Evolutionary conservation across 2,888 invertebrate genomes (phyloP).

Genomic region (Dynastes tityus): DNA sequence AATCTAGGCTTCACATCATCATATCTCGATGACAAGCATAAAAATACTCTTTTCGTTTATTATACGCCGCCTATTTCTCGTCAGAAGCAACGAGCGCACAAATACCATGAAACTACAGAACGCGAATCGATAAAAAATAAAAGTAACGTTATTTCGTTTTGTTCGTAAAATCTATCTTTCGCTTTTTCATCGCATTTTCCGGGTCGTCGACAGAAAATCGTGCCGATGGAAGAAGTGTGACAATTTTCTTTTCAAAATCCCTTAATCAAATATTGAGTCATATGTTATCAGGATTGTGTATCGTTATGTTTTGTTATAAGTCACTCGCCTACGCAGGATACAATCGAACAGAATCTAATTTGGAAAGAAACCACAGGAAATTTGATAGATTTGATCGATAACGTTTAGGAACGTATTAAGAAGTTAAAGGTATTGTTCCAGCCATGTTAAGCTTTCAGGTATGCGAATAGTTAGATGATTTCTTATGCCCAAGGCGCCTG

Average conservation of each 20-base stretch:
- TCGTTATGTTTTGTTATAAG: slow-evolving; percentile 13
- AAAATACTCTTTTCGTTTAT: slow-evolving; percentile 20
- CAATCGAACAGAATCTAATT: slow-evolving; percentile 4
- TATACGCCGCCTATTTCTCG: background rate
- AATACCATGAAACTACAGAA: slow-evolving; percentile 2
- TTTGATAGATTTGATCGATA: background rate
- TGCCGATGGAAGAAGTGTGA: slow-evolving; percentile 18
- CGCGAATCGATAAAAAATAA: slow-evolving; percentile 28
- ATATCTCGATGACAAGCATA: slow-evolving; percentile 1
- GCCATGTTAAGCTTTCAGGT: background rate
- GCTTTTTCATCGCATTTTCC: slow-evolving; percentile 27
- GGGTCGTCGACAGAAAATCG: slow-evolving; percentile 21
- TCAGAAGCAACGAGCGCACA: slow-evolving; percentile 15
- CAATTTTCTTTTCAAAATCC: slow-evolving; percentile 54
- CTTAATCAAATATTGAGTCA: slow-evolving; percentile 53
- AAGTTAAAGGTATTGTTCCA: background rate
- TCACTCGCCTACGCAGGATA: background rate
- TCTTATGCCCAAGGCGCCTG: too few species aligned
- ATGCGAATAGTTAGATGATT: background rate
- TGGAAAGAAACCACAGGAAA: background rate
- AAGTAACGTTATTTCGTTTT: slow-evolving; percentile 26
- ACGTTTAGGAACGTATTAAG: background rate
- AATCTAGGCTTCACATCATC: background rate
- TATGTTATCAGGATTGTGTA: slow-evolving; percentile 18
- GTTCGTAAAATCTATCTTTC: slow-evolving; percentile 14